Evolutionary conservation across 2,113 vertebrate species (phyloP), one percentile per base, ranked within the genome.

Genomic region (Lipophrys pholis): DNA sequence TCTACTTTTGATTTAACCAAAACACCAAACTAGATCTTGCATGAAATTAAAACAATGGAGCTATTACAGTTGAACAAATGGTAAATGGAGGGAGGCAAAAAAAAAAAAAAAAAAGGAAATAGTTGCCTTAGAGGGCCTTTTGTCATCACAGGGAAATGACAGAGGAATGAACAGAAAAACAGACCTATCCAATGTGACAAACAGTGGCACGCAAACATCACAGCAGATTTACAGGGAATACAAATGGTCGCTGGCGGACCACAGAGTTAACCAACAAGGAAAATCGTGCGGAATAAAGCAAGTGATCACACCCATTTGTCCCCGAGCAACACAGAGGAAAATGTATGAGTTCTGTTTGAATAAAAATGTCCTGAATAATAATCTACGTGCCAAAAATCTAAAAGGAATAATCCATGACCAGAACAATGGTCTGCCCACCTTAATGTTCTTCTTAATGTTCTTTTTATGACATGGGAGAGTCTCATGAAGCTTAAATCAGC

Each of bases 11-110:
- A 89, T 87, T 82, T 70, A 77, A 85, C 70, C 73, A 81, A 87
- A 87, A 81, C 76, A 83, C 61, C 63, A 83, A 81, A 88, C 64
- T 70, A 85, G 36, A 57, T 89, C 89, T 88, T 88, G 89, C 88
- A 88, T 90, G 84, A 90, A 90, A 91, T 90, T 88, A 90, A 90
- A 89, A 90, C 87, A 91, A 89, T 81, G 83, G 79, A 45, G 77
- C 62, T 75, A 81, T 77, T 85, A 85, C 74, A 88, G 84, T 21
- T 86, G 84, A 85, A 79, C 60, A 89, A 87, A 83, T 85, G 74
- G 78, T 80, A 87, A 90, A 92, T 84, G 79, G 80, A 81, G 89
- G 80, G 65, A 77, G 64, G 21, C 21, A 30, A 4, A 30, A 30
- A 75, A 80, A 80, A 81, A 81, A 30, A 4, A 30, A 30, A 75